A percentile compares a stretch with the other conserved stretches of the same genome.
Conservation (phyloP, 2,113 vertebrate species). For the Eurystomus gularis region DNA sequence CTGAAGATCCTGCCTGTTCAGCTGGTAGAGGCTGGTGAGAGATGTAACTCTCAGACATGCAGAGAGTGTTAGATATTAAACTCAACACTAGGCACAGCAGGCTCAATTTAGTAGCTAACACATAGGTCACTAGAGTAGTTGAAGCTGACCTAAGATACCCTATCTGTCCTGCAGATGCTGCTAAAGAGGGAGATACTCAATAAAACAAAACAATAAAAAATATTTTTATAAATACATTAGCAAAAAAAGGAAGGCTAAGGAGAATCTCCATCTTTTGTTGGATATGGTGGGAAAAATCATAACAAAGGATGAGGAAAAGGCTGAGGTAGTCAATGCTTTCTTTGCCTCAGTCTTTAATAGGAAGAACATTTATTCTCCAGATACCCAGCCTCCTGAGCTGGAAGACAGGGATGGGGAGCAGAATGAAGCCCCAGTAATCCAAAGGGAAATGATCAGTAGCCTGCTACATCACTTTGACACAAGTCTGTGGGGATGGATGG, state of each 20-base stretch:
- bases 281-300: no score
- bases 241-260: background rate
- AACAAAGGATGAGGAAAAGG: no score
- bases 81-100: background rate
- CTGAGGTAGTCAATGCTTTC: no score
- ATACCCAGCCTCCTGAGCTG: no score
- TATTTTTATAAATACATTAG: background rate
- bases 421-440: no score
- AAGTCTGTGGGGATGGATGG: background rate
- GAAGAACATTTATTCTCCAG: no score
- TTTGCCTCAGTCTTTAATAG: no score
- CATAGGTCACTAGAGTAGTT: background rate
- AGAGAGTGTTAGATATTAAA: background rate
- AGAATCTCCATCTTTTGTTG: no score
- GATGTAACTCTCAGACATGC: background rate
- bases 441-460: no score
- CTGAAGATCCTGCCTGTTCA: background rate
- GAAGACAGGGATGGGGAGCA: no score
- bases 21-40: background rate
- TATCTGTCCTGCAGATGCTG: background rate
- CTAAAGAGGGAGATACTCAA: background rate
- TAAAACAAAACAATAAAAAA: background rate
- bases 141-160: background rate
- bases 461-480: background rate
- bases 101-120: background rate